Evolutionary conservation across 2,113 vertebrate genomes (phyloP).

Genomic region (Pogona vitticeps): DNA sequence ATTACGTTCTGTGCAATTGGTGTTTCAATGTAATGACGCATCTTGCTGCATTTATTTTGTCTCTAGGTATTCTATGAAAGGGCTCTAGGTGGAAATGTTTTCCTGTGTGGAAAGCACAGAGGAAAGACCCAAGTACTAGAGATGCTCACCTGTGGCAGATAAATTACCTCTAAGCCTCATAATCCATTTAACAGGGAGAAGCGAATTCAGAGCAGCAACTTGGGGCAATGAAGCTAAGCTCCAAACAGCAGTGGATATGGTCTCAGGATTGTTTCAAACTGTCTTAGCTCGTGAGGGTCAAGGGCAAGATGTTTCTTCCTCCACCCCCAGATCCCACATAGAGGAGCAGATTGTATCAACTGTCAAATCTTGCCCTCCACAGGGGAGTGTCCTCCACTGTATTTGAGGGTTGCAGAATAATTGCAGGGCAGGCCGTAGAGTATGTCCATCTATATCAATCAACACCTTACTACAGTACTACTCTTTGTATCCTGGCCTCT

Average conservation of each 20-base stretch:
- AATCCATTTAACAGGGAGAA: constrained; percentile 37
- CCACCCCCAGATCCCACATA: not conserved
- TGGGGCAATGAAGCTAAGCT: constrained; percentile 4
- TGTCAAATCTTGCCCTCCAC: not conserved
- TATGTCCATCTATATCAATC: not conserved
- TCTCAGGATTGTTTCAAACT: not conserved
- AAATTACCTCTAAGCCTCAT: constrained; percentile 16
- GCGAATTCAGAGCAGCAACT: constrained; percentile 18
- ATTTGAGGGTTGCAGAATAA: not conserved
- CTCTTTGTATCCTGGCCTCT: not conserved
- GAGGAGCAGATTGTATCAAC: not conserved
- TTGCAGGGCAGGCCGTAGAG: too few relatives aligned
- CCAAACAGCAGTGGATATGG: not conserved
- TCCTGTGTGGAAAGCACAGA: constrained; percentile 54
- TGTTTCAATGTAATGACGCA: constrained; percentile 28
- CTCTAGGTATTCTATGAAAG: constrained; percentile 70
- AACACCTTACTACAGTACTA: not conserved
- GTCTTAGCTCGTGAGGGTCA: not conserved
- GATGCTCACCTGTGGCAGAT: constrained; percentile 56
- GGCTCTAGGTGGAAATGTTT: constrained; percentile 79
- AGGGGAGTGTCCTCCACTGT: not conserved
- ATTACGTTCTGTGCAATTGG: not conserved
- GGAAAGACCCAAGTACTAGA: constrained; percentile 46
- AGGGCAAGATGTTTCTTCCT: not conserved
- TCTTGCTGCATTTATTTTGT: constrained; percentile 56